Conservation (phyloP, 2,888 invertebrate genomes). For the Parthenolecanium corni region DNA sequence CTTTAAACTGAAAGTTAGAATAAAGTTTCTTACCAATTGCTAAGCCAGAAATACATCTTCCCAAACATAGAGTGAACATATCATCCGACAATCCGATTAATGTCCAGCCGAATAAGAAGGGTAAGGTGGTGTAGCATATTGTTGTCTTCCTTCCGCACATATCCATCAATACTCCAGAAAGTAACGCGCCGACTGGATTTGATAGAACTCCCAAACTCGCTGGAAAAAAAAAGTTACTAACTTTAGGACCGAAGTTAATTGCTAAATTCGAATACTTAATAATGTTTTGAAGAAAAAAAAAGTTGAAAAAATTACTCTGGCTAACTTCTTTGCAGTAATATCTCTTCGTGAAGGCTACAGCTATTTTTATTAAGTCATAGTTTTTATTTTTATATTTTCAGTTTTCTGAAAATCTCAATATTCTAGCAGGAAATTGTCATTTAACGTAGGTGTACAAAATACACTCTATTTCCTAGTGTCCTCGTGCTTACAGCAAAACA, state of each 20-base stretch:
- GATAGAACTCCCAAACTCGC: constrained; percentile 61
- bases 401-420: no score
- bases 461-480: no score
- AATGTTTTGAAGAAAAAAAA: neutral
- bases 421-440: no score
- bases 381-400: no score
- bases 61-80: constrained; percentile 51
- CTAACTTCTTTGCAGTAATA: no score
- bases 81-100: constrained; percentile 53
- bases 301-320: neutral
- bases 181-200: constrained; percentile 56
- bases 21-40: constrained; percentile 35
- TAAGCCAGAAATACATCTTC: constrained; percentile 49
- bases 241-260: no score
- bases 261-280: no score
- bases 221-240: constrained; percentile 39
- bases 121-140: constrained; percentile 54
- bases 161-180: constrained; percentile 57
- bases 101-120: constrained; percentile 57
- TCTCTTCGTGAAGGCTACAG: no score
- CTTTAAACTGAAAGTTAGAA: no score
- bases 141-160: constrained; percentile 51
- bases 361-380: no score
- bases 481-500: no score
- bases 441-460: no score